phyloP scores from a whole-genome alignment of 2,113 vertebrate genomes.

The Sisor rabdophorus region DNA sequence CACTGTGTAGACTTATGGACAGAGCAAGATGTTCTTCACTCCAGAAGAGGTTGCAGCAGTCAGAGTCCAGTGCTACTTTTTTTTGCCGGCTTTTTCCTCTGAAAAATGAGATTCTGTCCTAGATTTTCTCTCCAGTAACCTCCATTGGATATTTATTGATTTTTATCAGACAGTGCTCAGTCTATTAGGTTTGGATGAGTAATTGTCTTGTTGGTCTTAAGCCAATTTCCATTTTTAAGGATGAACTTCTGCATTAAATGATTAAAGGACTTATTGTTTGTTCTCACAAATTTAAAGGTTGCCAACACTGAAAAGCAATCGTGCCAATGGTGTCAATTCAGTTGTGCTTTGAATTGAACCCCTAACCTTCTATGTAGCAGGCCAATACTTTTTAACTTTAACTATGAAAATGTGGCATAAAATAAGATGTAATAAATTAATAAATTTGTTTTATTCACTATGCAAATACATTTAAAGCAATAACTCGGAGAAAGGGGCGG shows the following conservation, averaged over 20 bases:
- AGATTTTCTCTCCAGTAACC: neutral
- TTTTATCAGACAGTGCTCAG: slow-evolving; percentile 4
- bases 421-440: too few relatives aligned
- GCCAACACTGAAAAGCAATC: too few relatives aligned
- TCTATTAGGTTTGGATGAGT: neutral
- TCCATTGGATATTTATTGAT: slow-evolving; percentile 10
- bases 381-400: too few relatives aligned
- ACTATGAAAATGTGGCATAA: too few relatives aligned
- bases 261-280: too few relatives aligned
- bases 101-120: slow-evolving; percentile 23
- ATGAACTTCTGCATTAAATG: too few relatives aligned
- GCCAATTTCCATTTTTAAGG: neutral
- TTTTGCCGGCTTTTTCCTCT: neutral
- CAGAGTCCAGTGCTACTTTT: slow-evolving; percentile 18
- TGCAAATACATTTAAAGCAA: too few relatives aligned
- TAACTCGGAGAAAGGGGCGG: too few relatives aligned
- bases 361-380: too few relatives aligned
- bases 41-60: slow-evolving; percentile 14
- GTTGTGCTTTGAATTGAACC: too few relatives aligned
- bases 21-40: slow-evolving; percentile 26
- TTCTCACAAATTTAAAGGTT: neutral
- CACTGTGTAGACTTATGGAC: slow-evolving; percentile 2
- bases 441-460: too few relatives aligned
- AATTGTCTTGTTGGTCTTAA: neutral
- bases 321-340: too few relatives aligned